Conservation (phyloP, 2,888 invertebrate species). For the Charanyca ferruginea region DNA sequence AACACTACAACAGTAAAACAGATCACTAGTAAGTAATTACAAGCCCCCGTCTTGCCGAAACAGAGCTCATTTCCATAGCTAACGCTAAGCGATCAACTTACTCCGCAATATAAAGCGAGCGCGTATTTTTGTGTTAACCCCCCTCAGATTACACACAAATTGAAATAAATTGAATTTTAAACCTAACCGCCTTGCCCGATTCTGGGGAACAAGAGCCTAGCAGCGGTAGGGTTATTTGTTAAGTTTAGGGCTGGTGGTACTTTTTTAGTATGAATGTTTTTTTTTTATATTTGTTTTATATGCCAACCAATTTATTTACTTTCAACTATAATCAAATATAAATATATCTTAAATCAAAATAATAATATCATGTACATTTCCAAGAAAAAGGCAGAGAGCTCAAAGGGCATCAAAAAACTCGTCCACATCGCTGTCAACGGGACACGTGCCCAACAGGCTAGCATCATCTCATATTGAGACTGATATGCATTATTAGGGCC, state of each 20-base stretch:
- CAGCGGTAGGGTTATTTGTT: constrained; percentile 84
- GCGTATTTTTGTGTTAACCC: constrained; percentile 87
- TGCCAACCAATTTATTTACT: too few species aligned
- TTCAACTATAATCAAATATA: too few species aligned
- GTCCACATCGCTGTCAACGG: too few species aligned
- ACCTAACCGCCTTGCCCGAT: constrained; percentile 81
- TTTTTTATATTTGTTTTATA: not conserved
- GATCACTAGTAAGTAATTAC: constrained; percentile 57
- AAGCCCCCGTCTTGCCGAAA: constrained; percentile 30
- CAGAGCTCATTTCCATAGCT: constrained; percentile 75
- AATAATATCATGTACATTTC: too few species aligned
- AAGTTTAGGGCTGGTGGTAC: constrained; percentile 74
- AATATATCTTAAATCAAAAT: too few species aligned
- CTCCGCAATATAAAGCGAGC: constrained; percentile 76
- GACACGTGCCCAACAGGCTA: too few species aligned
- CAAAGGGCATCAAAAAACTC: too few species aligned
- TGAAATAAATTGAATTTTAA: constrained; percentile 91
- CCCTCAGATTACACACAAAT: constrained; percentile 89
- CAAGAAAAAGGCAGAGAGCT: too few species aligned
- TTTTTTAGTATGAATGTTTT: constrained; percentile 18
- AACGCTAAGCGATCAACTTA: constrained; percentile 79
- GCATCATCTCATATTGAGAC: too few species aligned
- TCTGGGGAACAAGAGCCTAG: constrained; percentile 75
- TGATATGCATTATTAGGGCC: too few species aligned
- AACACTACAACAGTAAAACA: constrained; percentile 36